Evolutionary conservation across 2,113 vertebrate genomes (phyloP).

Genomic region (Grammomys surdaster): DNA sequence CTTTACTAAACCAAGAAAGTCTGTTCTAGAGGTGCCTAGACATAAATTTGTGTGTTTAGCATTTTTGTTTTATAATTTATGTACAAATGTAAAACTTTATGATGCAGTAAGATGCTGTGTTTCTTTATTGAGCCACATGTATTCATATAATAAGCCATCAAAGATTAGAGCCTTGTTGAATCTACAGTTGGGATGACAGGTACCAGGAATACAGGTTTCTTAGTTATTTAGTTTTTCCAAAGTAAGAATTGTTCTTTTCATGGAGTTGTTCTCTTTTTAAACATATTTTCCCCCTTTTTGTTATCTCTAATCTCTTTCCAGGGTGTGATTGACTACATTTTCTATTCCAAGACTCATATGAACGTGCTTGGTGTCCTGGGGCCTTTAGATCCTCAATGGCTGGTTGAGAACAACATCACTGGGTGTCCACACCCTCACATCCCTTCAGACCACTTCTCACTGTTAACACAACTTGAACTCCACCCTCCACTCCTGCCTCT

Average conservation of each 20-base stretch:
- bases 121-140: background rate
- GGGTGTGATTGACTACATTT: conserved; percentile 99
- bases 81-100: background rate
- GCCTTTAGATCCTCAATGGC: conserved; percentile 98
- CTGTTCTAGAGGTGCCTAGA: conserved; percentile 35
- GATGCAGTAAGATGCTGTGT: background rate
- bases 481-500: conserved; percentile 90
- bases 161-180: conserved; percentile 28
- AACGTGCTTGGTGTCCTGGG: conserved; percentile 96
- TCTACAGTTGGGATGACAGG: background rate
- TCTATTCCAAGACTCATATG: conserved; percentile 99
- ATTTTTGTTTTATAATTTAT: conserved; percentile 34
- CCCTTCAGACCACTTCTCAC: conserved; percentile 99
- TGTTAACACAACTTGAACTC: conserved; percentile 99
- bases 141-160: background rate
- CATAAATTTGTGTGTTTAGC: background rate
- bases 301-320: conserved; percentile 82
- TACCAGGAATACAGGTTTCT: conserved; percentile 39
- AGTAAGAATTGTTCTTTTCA: conserved; percentile 54
- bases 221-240: conserved; percentile 54
- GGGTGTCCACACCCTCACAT: conserved; percentile 99
- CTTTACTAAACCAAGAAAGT: conserved; percentile 32
- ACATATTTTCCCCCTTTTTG: conserved; percentile 22
- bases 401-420: conserved; percentile 98
- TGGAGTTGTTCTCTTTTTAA: conserved; percentile 62